Evolutionary conservation across 1,140 invertebrate genomes (phyloP).

Genomic region (Tetragnatha versicolor): DNA sequence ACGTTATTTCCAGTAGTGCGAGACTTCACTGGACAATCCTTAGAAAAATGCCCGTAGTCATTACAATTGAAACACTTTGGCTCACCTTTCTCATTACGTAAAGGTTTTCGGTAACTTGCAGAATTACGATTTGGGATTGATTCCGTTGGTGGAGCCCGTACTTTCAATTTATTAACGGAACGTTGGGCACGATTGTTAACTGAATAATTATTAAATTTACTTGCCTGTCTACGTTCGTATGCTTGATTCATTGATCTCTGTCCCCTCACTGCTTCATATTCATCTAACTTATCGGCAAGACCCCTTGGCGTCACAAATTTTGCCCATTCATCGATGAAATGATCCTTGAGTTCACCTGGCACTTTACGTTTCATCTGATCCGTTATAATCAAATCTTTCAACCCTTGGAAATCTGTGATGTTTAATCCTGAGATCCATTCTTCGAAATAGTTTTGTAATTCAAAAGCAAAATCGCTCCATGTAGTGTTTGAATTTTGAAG

Average conservation of each 20-base stretch:
- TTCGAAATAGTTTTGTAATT: neutral
- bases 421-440: too few relatives aligned
- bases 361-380: constrained; percentile 3
- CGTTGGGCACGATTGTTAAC: too few relatives aligned
- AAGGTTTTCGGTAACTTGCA: neutral
- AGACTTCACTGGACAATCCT: neutral
- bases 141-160: neutral
- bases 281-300: neutral
- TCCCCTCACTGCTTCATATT: neutral
- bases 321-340: neutral
- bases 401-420: neutral
- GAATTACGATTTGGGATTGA: neutral
- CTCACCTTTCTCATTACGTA: neutral
- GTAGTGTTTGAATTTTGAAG: too few relatives aligned
- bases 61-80: neutral
- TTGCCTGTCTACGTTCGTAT: too few relatives aligned
- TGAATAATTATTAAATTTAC: too few relatives aligned
- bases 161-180: neutral
- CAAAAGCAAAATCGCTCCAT: neutral
- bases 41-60: neutral
- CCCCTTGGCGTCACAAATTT: neutral
- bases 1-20: too few relatives aligned
- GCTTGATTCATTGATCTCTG: too few relatives aligned
- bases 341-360: neutral
- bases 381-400: neutral